Evolutionary conservation across 2,888 invertebrate genomes (phyloP), one percentile per base, ranked within the genome.

Genomic region (Lasioglossum villosulum): DNA sequence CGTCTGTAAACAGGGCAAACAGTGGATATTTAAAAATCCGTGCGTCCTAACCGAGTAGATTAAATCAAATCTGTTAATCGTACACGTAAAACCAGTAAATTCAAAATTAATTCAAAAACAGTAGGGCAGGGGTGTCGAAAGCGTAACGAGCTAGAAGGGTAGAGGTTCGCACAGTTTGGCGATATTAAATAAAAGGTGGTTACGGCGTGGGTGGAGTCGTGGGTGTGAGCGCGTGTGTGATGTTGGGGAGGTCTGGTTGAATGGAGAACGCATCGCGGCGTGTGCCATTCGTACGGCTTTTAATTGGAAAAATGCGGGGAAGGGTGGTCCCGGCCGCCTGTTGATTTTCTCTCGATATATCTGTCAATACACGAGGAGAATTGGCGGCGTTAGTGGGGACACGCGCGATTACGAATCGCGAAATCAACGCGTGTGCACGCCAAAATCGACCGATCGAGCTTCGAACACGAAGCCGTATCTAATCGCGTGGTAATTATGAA

Each of bases 251-350:
- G 30, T 30, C n/a, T 23, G 73, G 73, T 14, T 34, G 59, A 42
- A 77, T 75, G 76, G 72, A 42, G 34, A 59, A 73, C 70, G 78
- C 75, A 48, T 68, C 71, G n/a, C 71, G 79, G 70, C 23, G 68
- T 80, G 73, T 81, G 83, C 74, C 81, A 81, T 75, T 71, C 74
- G 74, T 59, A 37, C 73, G 75, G 56, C 82, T 74, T 80, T 90
- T 88, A 90, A 92, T 91, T 91, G 91, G 88, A 86, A 90, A 91
- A 91, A 90, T 90, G 90, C 86, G 90, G 56, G 90, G 90, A 91
- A 92, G 90, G 87, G 90, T 89, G 88, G 39, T 90, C 88, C 84
- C 80, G 86, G 90, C 87, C 90, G 93, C 93, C 93, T 93, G 93
- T 93, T 93, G 93, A 93, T 93, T 93, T 92, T 91, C 82, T 79